Conservation (phyloP, 2,888 invertebrate genomes). For the Pseudococcus longispinus region DNA sequence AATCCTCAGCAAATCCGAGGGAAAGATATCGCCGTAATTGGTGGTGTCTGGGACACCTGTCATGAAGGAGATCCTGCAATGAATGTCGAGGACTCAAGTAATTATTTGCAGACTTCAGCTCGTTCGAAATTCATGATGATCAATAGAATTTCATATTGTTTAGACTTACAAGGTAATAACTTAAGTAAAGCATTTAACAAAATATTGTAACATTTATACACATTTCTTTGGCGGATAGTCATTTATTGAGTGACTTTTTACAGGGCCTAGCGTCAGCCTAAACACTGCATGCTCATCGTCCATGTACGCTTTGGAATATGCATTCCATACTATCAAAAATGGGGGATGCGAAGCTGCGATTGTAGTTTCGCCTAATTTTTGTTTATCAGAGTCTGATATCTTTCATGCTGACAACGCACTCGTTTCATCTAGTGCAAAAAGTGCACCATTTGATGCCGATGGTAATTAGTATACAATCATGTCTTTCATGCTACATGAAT, state of each 20-base stretch:
- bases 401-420: not conserved
- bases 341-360: not conserved
- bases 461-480: not conserved
- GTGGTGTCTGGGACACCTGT: not conserved
- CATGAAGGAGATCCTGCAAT: too few species aligned
- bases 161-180: not conserved
- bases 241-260: too few species aligned
- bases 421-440: not conserved
- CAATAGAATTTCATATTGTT: not conserved
- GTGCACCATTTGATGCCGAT: not conserved
- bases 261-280: constrained; percentile 3
- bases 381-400: not conserved
- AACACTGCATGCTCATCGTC: not conserved
- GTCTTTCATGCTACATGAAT: not conserved
- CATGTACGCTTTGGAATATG: not conserved
- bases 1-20: not conserved
- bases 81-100: too few species aligned
- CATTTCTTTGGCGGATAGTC: too few species aligned
- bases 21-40: not conserved
- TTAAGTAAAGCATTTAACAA: too few species aligned
- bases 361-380: constrained; percentile 2
- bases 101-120: not conserved
- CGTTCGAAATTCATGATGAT: not conserved
- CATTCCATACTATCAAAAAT: not conserved
- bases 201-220: too few species aligned